phyloP scores from a whole-genome alignment of 2,888 invertebrate genomes.

The Aspidiotus destructor region DNA sequence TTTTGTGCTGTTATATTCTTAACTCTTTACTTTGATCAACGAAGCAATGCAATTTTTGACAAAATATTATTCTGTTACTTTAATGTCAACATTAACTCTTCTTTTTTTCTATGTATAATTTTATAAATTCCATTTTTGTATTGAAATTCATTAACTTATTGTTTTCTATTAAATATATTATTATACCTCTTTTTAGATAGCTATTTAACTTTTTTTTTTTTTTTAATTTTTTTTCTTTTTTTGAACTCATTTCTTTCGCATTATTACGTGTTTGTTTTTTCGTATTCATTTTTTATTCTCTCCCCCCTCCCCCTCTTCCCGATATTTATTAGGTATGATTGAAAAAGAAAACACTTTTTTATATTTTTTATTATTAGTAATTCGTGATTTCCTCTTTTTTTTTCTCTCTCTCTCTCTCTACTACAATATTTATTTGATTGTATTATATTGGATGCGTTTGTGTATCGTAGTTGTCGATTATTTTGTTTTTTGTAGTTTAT shows the following conservation, averaged over 20 bases:
- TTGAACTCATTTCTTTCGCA: conserved; percentile 1
- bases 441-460: conserved; percentile 3
- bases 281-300: conserved; percentile 1
- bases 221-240: conserved; percentile 3
- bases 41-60: conserved; percentile 2
- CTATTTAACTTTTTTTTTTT: conserved; percentile 12
- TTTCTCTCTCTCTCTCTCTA: conserved; percentile 16
- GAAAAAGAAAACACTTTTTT: conserved; percentile 14
- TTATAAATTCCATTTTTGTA: neutral
- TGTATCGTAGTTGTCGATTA: conserved; percentile 2
- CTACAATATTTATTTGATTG: conserved; percentile 7
- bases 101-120: neutral
- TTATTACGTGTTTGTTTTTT: conserved; percentile 10
- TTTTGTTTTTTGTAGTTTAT: no score
- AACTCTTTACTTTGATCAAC: neutral
- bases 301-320: neutral
- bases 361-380: conserved; percentile 18
- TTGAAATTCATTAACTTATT: neutral
- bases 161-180: no score
- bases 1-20: neutral
- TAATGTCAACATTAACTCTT: neutral
- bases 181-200: neutral
- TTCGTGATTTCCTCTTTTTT: conserved; percentile 25
- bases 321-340: conserved; percentile 5
- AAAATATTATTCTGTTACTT: neutral